Percentiles rank a stretch among this genome's conserved stretches.
phyloP scores from a whole-genome alignment of 2,888 invertebrate genomes.

The Nomada ferruginata region DNA sequence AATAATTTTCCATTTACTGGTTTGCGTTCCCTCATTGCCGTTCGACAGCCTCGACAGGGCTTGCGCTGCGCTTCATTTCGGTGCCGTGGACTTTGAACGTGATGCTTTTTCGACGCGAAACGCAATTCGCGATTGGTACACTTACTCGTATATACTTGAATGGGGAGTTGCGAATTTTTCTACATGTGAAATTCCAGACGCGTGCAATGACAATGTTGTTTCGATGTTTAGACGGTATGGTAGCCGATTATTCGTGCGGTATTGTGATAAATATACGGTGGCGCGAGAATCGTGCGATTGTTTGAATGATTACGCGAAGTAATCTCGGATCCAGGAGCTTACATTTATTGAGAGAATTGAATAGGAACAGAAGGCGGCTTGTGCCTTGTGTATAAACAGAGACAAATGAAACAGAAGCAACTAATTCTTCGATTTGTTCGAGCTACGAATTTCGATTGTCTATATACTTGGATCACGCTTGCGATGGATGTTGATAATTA shows the following conservation, averaged over 20 bases:
- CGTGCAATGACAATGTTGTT: constrained; percentile 38
- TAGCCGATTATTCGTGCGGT: constrained; percentile 13
- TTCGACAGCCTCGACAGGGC: neutral
- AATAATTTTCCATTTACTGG: neutral
- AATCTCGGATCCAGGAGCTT: neutral
- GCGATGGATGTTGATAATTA: constrained; percentile 24
- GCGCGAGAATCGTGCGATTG: neutral
- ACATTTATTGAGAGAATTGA: neutral
- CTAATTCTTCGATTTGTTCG: neutral
- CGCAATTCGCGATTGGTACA: neutral
- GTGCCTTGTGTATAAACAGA: constrained; percentile 52
- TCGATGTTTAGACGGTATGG: constrained; percentile 11
- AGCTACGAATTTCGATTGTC: neutral
- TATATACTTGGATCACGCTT: constrained; percentile 30
- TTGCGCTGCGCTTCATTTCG: neutral
- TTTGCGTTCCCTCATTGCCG: constrained; percentile 17
- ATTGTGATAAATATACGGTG: constrained; percentile 32
- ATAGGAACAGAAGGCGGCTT: constrained; percentile 39
- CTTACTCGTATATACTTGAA: neutral
- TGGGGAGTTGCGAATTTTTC: neutral
- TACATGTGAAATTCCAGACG: neutral
- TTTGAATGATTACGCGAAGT: neutral
- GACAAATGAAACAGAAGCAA: neutral
- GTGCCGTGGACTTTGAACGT: neutral
- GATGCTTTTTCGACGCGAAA: neutral